These are phyloP conservation scores for Equus quagga DNA, from an alignment of 2,113 vertebrate species.

Conservation along the genomic window DNA sequence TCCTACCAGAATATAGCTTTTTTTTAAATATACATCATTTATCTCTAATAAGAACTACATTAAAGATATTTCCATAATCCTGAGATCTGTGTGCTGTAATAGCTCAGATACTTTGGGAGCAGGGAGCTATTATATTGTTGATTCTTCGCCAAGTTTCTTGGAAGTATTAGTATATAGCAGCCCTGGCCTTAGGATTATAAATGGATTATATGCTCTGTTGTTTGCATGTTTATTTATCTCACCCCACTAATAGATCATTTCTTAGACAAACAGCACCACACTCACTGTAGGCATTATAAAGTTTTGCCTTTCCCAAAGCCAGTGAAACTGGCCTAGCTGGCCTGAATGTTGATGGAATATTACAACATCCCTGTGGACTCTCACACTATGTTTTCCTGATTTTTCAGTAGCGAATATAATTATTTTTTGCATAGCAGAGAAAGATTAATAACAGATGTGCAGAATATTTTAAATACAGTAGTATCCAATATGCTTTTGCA, in stretches of 20 bases:
- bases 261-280: background rate
- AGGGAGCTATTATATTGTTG: background rate
- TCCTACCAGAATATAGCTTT: background rate
- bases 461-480: conserved; percentile 19
- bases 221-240: background rate
- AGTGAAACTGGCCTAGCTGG: background rate
- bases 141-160: background rate
- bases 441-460: conserved; percentile 40
- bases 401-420: background rate
- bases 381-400: background rate
- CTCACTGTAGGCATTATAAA: background rate
- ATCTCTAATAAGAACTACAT: background rate
- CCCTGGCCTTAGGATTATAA: background rate
- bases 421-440: background rate
- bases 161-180: background rate
- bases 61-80: background rate
- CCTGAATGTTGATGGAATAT: background rate
- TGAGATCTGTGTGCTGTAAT: background rate
- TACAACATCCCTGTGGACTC: background rate
- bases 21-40: background rate
- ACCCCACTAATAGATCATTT: background rate
- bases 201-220: background rate
- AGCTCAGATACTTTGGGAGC: background rate
- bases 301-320: background rate
- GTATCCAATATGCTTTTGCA: background rate